These are phyloP conservation scores for Eueremaeus valkanovi DNA, from an alignment of 2,888 invertebrate species.

Conservation along the genomic window DNA sequence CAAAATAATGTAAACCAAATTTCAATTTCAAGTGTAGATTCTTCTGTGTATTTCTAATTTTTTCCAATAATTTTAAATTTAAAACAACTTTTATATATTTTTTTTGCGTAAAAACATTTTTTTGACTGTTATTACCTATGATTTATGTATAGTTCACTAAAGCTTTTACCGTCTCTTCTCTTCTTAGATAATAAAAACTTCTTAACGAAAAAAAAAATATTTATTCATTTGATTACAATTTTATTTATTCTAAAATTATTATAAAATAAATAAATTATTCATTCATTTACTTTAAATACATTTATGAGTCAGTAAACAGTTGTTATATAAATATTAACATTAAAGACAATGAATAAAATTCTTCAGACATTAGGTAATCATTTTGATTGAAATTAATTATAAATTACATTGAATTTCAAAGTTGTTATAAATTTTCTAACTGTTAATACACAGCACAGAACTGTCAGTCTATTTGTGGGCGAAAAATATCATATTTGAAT, in stretches of 20 bases:
- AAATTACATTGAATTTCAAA: not conserved
- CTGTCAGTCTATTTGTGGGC: not conserved
- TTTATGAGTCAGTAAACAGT: not conserved
- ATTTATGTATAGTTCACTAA: constrained; percentile 25
- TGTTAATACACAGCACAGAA: too few relatives aligned
- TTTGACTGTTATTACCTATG: not conserved
- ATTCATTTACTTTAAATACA: not conserved
- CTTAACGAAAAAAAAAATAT: not conserved
- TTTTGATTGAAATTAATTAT: not conserved
- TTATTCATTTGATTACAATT: not conserved
- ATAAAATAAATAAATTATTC: not conserved
- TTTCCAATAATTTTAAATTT: not conserved
- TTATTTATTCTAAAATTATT: not conserved
- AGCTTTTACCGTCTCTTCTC: not conserved
- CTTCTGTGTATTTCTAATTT: too few relatives aligned
- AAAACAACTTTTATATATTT: not conserved
- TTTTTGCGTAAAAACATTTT: not conserved
- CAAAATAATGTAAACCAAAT: too few relatives aligned
- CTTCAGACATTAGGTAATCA: constrained; percentile 11
- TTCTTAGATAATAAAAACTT: constrained; percentile 28
- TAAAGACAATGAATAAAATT: not conserved
- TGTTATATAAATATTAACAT: not conserved
- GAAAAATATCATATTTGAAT: not conserved
- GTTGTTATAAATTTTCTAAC: not conserved
- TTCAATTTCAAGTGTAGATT: too few relatives aligned